Conservation (phyloP, 2,797 vertebrate genomes). For the Galagoides demidoff region DNA sequence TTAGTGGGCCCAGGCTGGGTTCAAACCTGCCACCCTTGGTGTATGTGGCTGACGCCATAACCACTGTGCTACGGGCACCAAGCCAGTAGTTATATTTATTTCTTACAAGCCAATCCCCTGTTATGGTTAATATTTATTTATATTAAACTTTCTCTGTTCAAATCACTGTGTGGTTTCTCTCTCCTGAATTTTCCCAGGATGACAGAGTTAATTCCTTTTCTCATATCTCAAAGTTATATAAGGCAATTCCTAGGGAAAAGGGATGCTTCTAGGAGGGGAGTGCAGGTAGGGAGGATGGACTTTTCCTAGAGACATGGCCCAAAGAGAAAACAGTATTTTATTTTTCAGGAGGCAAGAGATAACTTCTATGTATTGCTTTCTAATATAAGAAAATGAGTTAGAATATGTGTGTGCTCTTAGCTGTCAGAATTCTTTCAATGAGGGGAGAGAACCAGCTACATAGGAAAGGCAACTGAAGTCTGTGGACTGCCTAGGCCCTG, state of each 20-base stretch:
- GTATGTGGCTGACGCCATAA: no score
- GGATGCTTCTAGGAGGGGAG: background rate
- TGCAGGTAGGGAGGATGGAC: background rate
- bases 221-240: constrained; percentile 16
- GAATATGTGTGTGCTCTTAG: background rate
- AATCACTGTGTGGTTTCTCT: constrained; percentile 51
- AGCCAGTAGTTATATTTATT: background rate
- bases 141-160: constrained; percentile 10
- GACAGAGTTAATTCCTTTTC: background rate
- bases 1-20: no score
- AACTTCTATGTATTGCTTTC: constrained; percentile 4
- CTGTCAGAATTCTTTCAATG: constrained; percentile 8
- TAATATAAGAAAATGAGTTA: constrained; percentile 52
- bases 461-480: background rate
- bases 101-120: background rate
- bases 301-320: constrained; percentile 2
- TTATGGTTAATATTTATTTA: constrained; percentile 11
- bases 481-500: background rate
- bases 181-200: background rate
- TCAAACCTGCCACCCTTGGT: no score
- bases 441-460: constrained; percentile 10
- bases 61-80: no score
- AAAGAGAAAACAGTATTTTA: constrained; percentile 36
- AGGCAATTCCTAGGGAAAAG: constrained; percentile 20
- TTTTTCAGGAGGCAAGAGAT: background rate